These are phyloP conservation scores for Luscinia megarhynchos DNA, from an alignment of 2,797 vertebrate species.

Conservation along the genomic window DNA sequence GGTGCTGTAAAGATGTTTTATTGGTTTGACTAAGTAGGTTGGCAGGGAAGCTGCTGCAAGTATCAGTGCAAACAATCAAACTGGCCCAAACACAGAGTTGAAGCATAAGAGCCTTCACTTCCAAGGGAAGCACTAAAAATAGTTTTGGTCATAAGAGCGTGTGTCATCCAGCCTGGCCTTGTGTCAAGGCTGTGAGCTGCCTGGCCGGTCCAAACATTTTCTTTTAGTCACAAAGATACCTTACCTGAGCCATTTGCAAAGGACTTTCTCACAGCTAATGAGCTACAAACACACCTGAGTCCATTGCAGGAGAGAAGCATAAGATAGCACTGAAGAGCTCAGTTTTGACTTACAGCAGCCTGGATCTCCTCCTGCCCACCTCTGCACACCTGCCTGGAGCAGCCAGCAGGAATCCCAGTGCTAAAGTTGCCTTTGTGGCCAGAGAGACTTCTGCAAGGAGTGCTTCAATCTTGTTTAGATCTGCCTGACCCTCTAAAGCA, in stretches of 20 bases:
- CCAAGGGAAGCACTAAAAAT: neutral
- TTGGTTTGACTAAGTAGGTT: slow-evolving; percentile 72
- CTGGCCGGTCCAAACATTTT: neutral
- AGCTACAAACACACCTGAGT: neutral
- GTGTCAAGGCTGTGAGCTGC: neutral
- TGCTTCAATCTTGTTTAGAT: neutral
- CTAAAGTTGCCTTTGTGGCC: neutral
- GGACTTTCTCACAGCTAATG: neutral
- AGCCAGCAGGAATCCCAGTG: neutral
- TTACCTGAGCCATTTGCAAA: neutral
- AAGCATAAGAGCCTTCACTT: slow-evolving; percentile 23
- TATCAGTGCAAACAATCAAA: slow-evolving; percentile 52
- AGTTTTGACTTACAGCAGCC: neutral
- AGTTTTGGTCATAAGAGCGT: neutral
- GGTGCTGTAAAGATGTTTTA: slow-evolving; percentile 80
- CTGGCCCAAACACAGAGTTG: slow-evolving; percentile 3
- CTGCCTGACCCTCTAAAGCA: neutral
- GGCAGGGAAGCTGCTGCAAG: slow-evolving; percentile 62
- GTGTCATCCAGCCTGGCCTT: neutral
- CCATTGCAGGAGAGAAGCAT: neutral
- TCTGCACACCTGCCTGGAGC: neutral
- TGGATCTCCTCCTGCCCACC: neutral
- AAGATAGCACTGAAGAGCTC: neutral
- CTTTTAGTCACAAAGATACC: neutral
- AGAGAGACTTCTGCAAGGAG: neutral